Base-by-base conservation (phyloP, 2,113 vertebrate species). In the Ctenomys sociabilis region DNA sequence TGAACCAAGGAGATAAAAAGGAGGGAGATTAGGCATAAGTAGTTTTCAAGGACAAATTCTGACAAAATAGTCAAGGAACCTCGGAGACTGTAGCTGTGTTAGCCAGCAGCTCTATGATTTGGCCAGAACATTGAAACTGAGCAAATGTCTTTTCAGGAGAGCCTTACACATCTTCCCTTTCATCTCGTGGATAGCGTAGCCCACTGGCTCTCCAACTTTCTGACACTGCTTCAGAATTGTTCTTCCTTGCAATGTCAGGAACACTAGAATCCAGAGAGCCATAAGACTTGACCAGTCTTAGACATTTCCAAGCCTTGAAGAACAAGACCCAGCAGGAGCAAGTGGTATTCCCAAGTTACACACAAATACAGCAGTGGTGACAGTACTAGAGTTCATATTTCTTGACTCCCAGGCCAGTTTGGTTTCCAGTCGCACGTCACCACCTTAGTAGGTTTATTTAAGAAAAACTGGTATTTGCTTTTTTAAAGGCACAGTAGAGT, bases 401-500 rank as follows among this genome's bases (percentile, higher is more conserved):
- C 77, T 90, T 68, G 22, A 81, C 11, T 13, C 28, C 16, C 40
- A 37, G 7, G 7, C 32, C 16, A 28, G 26, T 40, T 68, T 75
- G 81, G 45, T 80, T 92, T 19, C 54, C 54, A 54, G 26, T 19
- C 75, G 57, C 49, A 90, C 40, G 68, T 35, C 5, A 61, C 73
- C 57, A 78, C 57, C 35, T 81, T 87, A 19, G 37, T 40, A 61
- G 19, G 78, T 68, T 93, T 91, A 24, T n/a, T 73, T 81, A 59
- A 59, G 40, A 45, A 86, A 89, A 93, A 68, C 8, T 90, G 66
- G 40, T 12, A 52, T 57, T 84, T 80, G 5, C n/a, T n/a, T 90
- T 90, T 83, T 49, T 37, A 49, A 96, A 96, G 93, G 26, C 40
- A 84, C 64, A 49, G 54, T 43, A 88, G 43, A 82, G 64, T 3